Conservation (phyloP, 2,797 vertebrate genomes). For the Phylloscopus collybita region DNA sequence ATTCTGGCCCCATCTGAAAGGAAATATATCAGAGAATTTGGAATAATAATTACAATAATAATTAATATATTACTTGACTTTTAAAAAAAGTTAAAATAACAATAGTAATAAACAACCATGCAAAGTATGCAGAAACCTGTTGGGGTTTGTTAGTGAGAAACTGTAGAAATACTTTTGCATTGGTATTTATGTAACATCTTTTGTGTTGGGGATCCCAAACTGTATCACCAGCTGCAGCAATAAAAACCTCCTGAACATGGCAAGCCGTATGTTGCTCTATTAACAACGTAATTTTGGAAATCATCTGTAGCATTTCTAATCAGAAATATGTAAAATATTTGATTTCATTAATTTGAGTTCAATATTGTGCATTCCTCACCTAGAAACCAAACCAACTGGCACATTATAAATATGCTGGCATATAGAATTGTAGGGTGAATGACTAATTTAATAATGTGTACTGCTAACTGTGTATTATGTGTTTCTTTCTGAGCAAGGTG, state of each 20-base stretch:
- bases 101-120: constrained; percentile 5
- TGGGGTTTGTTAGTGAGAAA: not conserved
- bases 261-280: constrained; percentile 44
- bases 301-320: constrained; percentile 42
- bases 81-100: not conserved
- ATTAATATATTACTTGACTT: not conserved
- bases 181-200: constrained; percentile 47
- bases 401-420: not conserved
- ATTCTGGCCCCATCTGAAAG: not conserved
- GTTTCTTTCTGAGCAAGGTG: not conserved
- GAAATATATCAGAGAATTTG: not conserved
- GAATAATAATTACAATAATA: not conserved
- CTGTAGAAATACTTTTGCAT: not conserved
- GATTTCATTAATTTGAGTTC: constrained; percentile 31
- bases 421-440: constrained; percentile 17
- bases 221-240: not conserved
- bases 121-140: not conserved
- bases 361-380: constrained; percentile 13
- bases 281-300: constrained; percentile 31
- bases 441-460: constrained; percentile 23
- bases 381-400: constrained; percentile 19
- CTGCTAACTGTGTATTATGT: not conserved
- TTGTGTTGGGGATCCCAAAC: constrained; percentile 39
- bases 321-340: constrained; percentile 22
- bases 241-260: constrained; percentile 20